Conservation (phyloP, 2,888 invertebrate species). For the Morpho achilles region DNA sequence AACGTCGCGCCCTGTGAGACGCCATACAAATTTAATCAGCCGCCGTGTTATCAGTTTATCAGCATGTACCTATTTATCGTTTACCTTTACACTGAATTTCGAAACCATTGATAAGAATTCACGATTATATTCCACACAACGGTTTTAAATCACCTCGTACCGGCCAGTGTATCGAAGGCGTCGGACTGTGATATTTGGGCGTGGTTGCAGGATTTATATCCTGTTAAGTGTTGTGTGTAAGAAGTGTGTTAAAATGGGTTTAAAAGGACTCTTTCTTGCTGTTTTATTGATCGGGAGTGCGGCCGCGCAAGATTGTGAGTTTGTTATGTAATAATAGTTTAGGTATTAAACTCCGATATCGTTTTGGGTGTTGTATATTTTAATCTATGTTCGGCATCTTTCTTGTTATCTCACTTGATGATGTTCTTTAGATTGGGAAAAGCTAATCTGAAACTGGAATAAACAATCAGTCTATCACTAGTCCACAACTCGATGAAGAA, state of each 20-base stretch:
- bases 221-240: conserved; percentile 27
- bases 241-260: conserved; percentile 43
- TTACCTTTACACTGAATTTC: conserved; percentile 66
- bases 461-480: no score
- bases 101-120: conserved; percentile 61
- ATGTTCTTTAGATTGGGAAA: no score
- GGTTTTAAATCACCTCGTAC: conserved; percentile 44
- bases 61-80: conserved; percentile 38
- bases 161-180: conserved; percentile 40
- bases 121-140: conserved; percentile 35
- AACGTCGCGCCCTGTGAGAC: conserved; percentile 19
- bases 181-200: conserved; percentile 28
- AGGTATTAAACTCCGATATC: background rate
- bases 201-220: conserved; percentile 17
- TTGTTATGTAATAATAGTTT: conserved; percentile 4
- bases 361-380: background rate
- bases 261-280: conserved; percentile 35
- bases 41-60: conserved; percentile 29
- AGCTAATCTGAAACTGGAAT: no score
- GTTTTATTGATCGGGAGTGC: conserved; percentile 39
- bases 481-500: no score
- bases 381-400: background rate
- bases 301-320: conserved; percentile 51
- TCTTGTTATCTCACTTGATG: no score
- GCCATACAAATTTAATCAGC: conserved; percentile 21